phyloP scores from a whole-genome alignment of 2,113 vertebrate species.

The Passer domesticus region DNA sequence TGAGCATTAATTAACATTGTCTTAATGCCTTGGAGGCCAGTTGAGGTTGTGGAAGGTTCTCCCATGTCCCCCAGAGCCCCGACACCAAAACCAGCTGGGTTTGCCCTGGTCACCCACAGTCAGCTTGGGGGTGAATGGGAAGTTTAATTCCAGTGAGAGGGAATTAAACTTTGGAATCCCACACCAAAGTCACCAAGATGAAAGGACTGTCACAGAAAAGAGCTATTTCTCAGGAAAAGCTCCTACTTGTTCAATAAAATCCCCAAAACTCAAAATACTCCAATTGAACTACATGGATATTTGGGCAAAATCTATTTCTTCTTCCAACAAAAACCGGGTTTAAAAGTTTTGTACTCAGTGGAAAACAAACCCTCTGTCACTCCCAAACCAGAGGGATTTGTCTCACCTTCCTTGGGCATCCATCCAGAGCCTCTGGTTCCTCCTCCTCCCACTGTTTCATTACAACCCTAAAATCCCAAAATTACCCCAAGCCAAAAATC shows the following conservation, averaged over 20 bases:
- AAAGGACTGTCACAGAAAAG: background rate
- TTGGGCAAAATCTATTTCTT: background rate
- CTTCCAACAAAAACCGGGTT: background rate
- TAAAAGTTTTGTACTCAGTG: background rate
- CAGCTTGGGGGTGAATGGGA: background rate
- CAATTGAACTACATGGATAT: fast-evolving
- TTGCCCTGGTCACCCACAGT: background rate
- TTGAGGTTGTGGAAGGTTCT: background rate
- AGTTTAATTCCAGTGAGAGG: background rate
- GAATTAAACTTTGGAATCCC: background rate
- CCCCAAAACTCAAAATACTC: background rate
- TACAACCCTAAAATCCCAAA: background rate
- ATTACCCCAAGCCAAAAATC: background rate
- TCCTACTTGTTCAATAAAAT: background rate
- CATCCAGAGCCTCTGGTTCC: background rate
- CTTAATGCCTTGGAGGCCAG: background rate
- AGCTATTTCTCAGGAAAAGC: background rate
- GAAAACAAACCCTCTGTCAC: background rate
- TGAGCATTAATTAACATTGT: background rate
- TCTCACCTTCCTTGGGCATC: background rate
- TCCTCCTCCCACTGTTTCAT: background rate
- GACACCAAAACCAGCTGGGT: background rate
- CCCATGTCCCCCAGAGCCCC: fast-evolving
- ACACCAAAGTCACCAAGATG: background rate
- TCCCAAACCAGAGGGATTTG: background rate